Base-by-base conservation (phyloP, 1,140 invertebrate species). In the Cotesia typhae region DNA sequence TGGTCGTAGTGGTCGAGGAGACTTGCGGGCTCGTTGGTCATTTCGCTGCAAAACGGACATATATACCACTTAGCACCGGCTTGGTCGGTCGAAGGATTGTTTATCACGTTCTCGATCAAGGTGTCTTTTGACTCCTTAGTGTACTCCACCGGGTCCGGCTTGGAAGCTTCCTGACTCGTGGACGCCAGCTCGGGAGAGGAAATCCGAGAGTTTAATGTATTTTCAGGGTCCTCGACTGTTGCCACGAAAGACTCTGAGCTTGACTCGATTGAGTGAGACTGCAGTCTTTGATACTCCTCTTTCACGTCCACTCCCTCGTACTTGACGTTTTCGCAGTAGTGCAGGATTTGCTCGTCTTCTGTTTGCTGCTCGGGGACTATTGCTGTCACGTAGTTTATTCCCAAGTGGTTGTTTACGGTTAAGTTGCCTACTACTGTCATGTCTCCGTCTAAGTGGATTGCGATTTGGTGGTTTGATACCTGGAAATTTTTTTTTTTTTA, bases 21-120 rank as follows among this genome's bases (percentile, higher is more conserved):
- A 74, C 80, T 86, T 36, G 79, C 82, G n/a, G 84, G 82, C 17
- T 88, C 84, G 10, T 85, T 80, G 37, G 83, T 84, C 9, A 86
- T 83, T 77, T 89, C 88, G 17, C 87, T 86, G 77, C 89, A 90
- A 65, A 89, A 86, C 35, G 87, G 86, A 79, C 89, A 90, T 63
- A 87, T 78, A 17, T 82, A 87, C 87, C 87, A 88, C 55, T 80
- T 78, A 0, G 79, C 73, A 17, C 82, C 82, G 35, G 82, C 80
- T n/a, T 85, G 82, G 20, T 87, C 85, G 2, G 83, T 74, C 0
- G 83, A 85, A 5, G 84, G 83, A 79, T 83, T 87, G 63, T 73
- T 82, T 4, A 87, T 61, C 17, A 78, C 70, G 9, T 76, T 80
- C 60, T 85, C 78, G 10, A 87, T 67, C 52, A 87, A 76, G n/a